Conservation (phyloP, 2,888 invertebrate species). For the Lathronympha strigana region DNA sequence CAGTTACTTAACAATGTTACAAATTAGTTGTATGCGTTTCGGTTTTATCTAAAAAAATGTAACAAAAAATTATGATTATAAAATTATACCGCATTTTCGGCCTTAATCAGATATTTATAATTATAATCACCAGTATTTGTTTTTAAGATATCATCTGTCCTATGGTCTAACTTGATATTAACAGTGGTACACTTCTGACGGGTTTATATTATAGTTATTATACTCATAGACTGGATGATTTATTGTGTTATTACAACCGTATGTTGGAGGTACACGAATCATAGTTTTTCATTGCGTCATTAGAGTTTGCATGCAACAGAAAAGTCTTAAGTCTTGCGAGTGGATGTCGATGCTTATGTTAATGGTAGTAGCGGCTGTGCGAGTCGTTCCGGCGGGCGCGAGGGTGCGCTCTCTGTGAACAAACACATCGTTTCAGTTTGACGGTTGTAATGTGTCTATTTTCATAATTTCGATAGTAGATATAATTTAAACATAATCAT, state of each 20-base stretch:
- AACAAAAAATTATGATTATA: background rate
- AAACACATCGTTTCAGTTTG: background rate
- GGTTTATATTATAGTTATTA: no score
- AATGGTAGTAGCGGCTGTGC: background rate
- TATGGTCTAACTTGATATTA: no score
- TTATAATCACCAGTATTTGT: no score
- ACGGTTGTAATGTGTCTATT: no score
- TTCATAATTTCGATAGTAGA: no score
- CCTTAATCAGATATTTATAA: no score
- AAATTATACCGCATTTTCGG: background rate
- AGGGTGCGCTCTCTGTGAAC: constrained; percentile 4
- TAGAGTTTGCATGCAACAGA: background rate
- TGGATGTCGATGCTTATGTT: background rate
- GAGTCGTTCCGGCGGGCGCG: background rate
- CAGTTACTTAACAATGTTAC: background rate
- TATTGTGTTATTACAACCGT: background rate
- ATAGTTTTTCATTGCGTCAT: background rate
- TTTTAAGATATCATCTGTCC: no score
- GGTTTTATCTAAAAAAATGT: background rate
- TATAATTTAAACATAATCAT: no score
- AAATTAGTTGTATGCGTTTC: background rate
- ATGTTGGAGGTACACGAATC: background rate
- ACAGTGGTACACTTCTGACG: no score
- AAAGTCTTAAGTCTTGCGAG: background rate
- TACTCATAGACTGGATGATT: no score